Evolutionary conservation across 53 echinoderm and acorn worm species (phyloP).

Genomic region (Luidia sarsii): DNA sequence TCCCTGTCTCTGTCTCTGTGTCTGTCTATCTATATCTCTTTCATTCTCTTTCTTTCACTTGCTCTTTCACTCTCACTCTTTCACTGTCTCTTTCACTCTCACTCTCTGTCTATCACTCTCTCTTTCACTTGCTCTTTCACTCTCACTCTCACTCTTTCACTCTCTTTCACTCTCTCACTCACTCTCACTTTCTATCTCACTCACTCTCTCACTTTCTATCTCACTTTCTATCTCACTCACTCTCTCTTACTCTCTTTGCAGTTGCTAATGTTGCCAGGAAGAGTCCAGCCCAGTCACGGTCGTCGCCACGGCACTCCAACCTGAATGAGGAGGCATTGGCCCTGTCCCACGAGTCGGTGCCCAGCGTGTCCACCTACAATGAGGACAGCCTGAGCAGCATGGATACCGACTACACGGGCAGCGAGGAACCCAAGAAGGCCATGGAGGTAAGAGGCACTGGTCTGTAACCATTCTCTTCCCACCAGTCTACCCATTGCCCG

Average conservation of each 20-base stretch:
- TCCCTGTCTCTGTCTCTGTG: too few species aligned
- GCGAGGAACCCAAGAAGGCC: slow-evolving; percentile 52
- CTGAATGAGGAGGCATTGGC: slow-evolving; percentile 42
- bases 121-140: too few species aligned
- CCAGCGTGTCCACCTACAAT: slow-evolving; percentile 84
- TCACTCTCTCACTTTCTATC: not conserved
- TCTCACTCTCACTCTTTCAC: too few species aligned
- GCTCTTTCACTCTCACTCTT: too few species aligned
- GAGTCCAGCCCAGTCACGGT: slow-evolving; percentile 61
- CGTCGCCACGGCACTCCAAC: slow-evolving; percentile 45
- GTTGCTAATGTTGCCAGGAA: slow-evolving; percentile 11
- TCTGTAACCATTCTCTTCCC: too few species aligned
- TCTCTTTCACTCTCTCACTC: too few species aligned
- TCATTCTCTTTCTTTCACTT: too few species aligned
- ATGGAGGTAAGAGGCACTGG: slow-evolving; percentile 13
- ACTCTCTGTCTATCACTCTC: too few species aligned
- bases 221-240: not conserved
- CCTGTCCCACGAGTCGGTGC: slow-evolving; percentile 67
- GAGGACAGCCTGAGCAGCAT: slow-evolving; percentile 93
- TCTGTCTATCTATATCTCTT: too few species aligned
- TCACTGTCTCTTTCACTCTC: too few species aligned
- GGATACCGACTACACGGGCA: slow-evolving; percentile 73
- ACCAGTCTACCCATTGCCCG: too few species aligned
- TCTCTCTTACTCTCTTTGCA: not conserved
- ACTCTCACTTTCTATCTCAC: too few species aligned